A percentile compares a stretch with the other conserved stretches of the same genome.
Conservation (phyloP, 2,113 vertebrate genomes). For the Ictalurus furcatus region DNA sequence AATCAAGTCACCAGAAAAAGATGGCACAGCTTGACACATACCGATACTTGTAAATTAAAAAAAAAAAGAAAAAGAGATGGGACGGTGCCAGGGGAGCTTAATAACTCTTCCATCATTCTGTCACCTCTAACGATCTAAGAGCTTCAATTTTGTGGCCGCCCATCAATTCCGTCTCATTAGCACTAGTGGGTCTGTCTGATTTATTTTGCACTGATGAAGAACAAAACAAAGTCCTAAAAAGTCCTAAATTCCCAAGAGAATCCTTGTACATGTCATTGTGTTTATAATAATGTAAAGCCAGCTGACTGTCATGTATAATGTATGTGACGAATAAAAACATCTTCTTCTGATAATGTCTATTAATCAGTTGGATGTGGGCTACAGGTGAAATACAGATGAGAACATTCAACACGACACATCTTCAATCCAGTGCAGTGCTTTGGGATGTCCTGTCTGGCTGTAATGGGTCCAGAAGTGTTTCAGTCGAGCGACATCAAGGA, state of each 20-base stretch:
- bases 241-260: not conserved
- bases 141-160: slow-evolving; percentile 4
- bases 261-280: not conserved
- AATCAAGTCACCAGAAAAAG: slow-evolving; percentile 58
- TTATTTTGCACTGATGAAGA: slow-evolving; percentile 16
- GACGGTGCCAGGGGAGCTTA: slow-evolving; percentile 44
- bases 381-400: not conserved
- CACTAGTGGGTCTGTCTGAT: not conserved
- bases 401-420: not conserved
- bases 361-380: not conserved
- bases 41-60: slow-evolving; percentile 70
- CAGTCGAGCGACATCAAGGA: not conserved
- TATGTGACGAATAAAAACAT: not conserved
- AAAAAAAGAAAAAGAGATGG: slow-evolving; percentile 44
- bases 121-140: slow-evolving; percentile 48
- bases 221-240: slow-evolving; percentile 20
- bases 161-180: slow-evolving; percentile 33
- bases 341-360: not conserved
- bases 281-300: not conserved
- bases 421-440: too few relatives aligned
- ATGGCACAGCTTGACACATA: slow-evolving; percentile 56
- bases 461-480: not conserved
- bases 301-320: not conserved
- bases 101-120: slow-evolving; percentile 51
- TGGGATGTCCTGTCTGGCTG: not conserved